A percentile compares a stretch with the other conserved stretches of the same genome.
Conservation (phyloP, 2,797 vertebrate species). For the Anguilla anguilla region DNA sequence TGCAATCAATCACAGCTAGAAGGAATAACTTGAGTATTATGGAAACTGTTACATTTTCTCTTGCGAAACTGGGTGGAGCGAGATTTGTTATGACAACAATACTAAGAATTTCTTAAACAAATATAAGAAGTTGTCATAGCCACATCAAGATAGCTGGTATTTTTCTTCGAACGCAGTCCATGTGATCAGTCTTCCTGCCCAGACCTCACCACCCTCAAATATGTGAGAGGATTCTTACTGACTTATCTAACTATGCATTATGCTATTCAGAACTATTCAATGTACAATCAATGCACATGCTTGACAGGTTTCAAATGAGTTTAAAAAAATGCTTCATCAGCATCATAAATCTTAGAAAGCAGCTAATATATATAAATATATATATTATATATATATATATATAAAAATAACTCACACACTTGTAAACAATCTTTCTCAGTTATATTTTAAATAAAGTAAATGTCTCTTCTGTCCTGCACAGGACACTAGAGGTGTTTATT, state of each 20-base stretch:
- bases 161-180: not conserved
- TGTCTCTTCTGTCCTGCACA: not conserved
- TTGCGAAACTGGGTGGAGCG: not conserved
- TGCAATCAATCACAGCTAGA: not conserved
- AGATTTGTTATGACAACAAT: not conserved
- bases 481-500: not conserved
- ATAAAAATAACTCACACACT: not conserved
- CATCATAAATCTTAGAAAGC: not conserved
- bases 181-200: not conserved
- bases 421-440: not conserved
- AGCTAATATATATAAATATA: too few relatives aligned
- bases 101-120: not conserved
- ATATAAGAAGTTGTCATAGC: not conserved
- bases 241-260: not conserved
- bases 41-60: not conserved
- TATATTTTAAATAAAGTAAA: not conserved
- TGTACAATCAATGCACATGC: not conserved
- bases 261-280: not conserved
- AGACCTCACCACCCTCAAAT: not conserved
- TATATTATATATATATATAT: too few relatives aligned
- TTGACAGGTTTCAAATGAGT: not conserved
- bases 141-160: not conserved
- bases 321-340: not conserved
- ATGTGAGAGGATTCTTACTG: not conserved
- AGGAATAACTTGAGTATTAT: not conserved